Evolutionary conservation across 2,113 vertebrate species (phyloP).

Genomic region (Dipodomys merriami): DNA sequence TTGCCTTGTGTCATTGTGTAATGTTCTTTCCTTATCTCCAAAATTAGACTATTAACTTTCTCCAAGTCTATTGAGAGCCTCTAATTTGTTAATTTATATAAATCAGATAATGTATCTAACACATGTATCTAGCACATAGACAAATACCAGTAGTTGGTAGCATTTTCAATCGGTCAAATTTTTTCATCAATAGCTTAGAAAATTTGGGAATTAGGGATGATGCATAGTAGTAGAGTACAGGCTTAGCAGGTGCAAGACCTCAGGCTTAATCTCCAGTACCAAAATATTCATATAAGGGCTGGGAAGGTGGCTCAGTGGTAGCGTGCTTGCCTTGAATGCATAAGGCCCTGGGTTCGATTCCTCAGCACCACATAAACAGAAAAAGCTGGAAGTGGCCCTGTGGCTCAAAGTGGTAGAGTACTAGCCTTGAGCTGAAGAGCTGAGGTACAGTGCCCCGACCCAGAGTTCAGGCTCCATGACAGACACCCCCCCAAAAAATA

Average conservation of each 20-base stretch:
- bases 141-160: background rate
- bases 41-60: background rate
- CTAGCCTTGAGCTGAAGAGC: too few relatives aligned
- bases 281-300: background rate
- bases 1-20: background rate
- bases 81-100: conserved; percentile 34
- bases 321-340: too few relatives aligned
- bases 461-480: too few relatives aligned
- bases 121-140: background rate
- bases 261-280: background rate
- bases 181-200: conserved; percentile 33
- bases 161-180: background rate
- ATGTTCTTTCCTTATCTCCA: background rate
- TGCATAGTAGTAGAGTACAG: background rate
- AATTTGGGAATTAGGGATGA: background rate
- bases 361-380: too few relatives aligned
- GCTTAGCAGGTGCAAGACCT: too few relatives aligned
- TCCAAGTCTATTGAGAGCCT: background rate
- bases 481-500: too few relatives aligned
- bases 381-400: too few relatives aligned
- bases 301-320: too few relatives aligned
- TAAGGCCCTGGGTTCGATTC: too few relatives aligned
- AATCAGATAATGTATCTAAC: background rate
- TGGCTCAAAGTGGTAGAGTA: too few relatives aligned
- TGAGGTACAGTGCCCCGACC: too few relatives aligned